These are phyloP conservation scores for Trissolcus brochymenae DNA, from an alignment of 2,888 invertebrate genomes.

Conservation along the genomic window DNA sequence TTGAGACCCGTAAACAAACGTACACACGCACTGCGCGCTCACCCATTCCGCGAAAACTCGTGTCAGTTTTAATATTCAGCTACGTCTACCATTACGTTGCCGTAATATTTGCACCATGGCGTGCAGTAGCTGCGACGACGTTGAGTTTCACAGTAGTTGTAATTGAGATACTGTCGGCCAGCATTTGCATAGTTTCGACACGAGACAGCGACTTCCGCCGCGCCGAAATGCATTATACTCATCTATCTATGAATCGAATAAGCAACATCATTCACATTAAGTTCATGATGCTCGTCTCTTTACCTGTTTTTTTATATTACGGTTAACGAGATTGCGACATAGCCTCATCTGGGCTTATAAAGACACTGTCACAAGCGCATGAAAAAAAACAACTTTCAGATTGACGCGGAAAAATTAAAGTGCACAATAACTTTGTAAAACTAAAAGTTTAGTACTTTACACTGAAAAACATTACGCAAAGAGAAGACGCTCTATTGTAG, in stretches of 20 bases:
- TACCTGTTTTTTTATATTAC: slow-evolving; percentile 47
- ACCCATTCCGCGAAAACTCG: slow-evolving; percentile 33
- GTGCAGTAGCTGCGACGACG: slow-evolving; percentile 47
- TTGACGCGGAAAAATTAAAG: slow-evolving; percentile 8
- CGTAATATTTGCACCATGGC: slow-evolving; percentile 44
- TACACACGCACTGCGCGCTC: slow-evolving; percentile 1
- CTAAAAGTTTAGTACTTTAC: neutral
- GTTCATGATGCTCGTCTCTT: slow-evolving; percentile 43
- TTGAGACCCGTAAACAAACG: neutral
- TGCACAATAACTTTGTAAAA: slow-evolving; percentile 2
- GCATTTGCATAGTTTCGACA: slow-evolving; percentile 56
- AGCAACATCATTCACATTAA: slow-evolving; percentile 56
- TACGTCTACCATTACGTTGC: slow-evolving; percentile 49
- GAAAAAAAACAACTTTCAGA: slow-evolving; percentile 6
- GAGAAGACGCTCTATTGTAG: too few species aligned
- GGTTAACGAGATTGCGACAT: slow-evolving; percentile 42
- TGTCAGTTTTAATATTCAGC: slow-evolving; percentile 55
- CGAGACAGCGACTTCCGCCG: slow-evolving; percentile 53
- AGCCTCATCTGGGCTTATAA: slow-evolving; percentile 33
- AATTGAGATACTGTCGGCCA: slow-evolving; percentile 56
- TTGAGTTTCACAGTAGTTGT: slow-evolving; percentile 48
- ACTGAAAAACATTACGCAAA: too few species aligned
- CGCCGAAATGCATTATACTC: slow-evolving; percentile 56
- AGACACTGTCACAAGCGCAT: slow-evolving; percentile 8
- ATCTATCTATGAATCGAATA: slow-evolving; percentile 56